phyloP scores from a whole-genome alignment of 2,113 vertebrate species.

The Chloropsis hardwickii region DNA sequence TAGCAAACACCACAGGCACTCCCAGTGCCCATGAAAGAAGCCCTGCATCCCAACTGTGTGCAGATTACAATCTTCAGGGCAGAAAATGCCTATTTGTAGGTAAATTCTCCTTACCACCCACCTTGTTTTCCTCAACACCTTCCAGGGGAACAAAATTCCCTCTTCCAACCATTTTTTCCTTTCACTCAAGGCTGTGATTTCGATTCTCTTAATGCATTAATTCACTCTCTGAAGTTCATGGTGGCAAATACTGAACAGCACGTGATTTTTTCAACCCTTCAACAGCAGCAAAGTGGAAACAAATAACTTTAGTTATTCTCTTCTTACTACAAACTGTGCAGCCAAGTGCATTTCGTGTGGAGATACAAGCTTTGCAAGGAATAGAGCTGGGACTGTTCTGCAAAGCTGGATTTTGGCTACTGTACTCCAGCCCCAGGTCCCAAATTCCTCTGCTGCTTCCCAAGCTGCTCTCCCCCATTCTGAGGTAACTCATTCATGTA shows the following conservation, averaged over 20 bases:
- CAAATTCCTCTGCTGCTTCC: background rate
- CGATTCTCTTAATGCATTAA: background rate
- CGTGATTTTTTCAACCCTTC: background rate
- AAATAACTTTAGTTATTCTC: background rate
- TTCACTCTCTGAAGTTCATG: background rate
- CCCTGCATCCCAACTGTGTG: background rate
- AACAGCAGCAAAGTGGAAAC: background rate
- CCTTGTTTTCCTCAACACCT: background rate
- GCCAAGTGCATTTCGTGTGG: background rate
- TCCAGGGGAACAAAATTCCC: background rate
- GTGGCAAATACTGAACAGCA: background rate
- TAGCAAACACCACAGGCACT: background rate
- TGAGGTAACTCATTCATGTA: background rate
- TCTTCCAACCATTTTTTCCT: background rate
- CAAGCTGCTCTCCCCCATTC: background rate
- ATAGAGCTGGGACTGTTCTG: background rate
- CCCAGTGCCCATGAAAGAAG: background rate
- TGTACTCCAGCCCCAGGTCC: background rate
- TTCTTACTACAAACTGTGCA: background rate
- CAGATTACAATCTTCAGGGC: background rate
- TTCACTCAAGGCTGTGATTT: background rate
- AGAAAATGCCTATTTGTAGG: background rate
- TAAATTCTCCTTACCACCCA: conserved; percentile 17
- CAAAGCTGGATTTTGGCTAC: background rate
- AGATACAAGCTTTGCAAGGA: background rate